These are phyloP conservation scores for Achlya flavicornis DNA, from an alignment of 2,888 invertebrate genomes.

Conservation along the genomic window DNA sequence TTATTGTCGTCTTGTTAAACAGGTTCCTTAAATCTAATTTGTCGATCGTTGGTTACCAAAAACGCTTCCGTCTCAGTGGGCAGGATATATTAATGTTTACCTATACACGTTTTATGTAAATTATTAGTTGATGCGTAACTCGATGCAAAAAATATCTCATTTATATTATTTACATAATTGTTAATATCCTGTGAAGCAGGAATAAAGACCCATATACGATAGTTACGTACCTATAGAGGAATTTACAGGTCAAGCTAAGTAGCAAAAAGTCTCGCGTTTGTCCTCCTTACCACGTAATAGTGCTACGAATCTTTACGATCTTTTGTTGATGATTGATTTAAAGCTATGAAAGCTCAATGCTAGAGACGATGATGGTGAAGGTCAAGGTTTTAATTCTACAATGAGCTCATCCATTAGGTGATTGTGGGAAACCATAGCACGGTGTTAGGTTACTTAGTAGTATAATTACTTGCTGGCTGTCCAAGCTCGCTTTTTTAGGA, in stretches of 20 bases:
- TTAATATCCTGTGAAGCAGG: constrained; percentile 14
- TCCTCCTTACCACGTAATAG: too few relatives aligned
- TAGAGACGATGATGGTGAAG: too few relatives aligned
- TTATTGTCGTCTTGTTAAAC: neutral
- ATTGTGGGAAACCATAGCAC: too few relatives aligned
- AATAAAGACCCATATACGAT: neutral
- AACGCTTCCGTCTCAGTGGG: constrained; percentile 7
- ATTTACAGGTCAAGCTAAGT: neutral
- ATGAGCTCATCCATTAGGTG: too few relatives aligned
- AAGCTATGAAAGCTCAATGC: neutral
- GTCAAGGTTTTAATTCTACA: too few relatives aligned
- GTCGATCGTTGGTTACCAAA: neutral
- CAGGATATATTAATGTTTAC: constrained; percentile 20
- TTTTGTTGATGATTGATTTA: neutral
- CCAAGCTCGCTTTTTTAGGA: neutral
- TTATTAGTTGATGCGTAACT: constrained; percentile 6
- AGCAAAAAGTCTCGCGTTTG: neutral
- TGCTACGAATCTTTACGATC: neutral
- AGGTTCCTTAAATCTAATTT: neutral
- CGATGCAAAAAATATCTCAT: constrained; percentile 37
- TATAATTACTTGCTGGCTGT: neutral
- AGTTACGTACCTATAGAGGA: neutral
- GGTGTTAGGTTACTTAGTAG: too few relatives aligned
- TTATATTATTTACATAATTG: constrained; percentile 38
- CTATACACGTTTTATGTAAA: constrained; percentile 37